Evolutionary conservation across 2,113 vertebrate species (phyloP).

Genomic region (Toxotes jaculatrix): DNA sequence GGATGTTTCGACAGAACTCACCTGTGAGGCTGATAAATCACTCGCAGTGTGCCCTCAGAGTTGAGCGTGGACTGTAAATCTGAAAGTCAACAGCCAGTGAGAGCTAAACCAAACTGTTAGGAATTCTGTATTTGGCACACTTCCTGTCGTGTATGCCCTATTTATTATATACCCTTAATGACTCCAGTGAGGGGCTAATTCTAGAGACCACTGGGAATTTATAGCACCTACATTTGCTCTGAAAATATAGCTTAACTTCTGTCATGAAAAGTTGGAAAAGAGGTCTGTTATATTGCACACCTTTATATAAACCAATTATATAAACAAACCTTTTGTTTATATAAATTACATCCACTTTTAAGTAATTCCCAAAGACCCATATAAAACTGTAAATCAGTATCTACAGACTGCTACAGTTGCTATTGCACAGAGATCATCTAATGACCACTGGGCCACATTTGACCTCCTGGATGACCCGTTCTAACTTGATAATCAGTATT

Average conservation of each 20-base stretch:
- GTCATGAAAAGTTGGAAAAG: conserved; percentile 48
- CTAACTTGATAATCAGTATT: conserved; percentile 54
- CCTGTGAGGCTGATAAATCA: conserved; percentile 81
- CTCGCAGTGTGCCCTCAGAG: conserved; percentile 62
- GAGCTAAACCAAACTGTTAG: conserved; percentile 71
- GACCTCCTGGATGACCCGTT: conserved; percentile 58
- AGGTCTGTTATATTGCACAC: conserved; percentile 29
- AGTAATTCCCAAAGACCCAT: conserved; percentile 37
- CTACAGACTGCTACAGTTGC: conserved; percentile 10
- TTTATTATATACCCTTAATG: conserved; percentile 73
- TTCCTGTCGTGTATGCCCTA: conserved; percentile 73
- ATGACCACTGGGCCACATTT: conserved; percentile 70
- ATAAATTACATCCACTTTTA: conserved; percentile 51
- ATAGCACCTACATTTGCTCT: conserved; percentile 51
- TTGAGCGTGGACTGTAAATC: conserved; percentile 81
- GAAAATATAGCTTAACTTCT: conserved; percentile 66
- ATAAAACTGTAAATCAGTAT: conserved; percentile 65
- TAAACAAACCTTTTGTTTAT: conserved; percentile 47
- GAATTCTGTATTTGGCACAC: conserved; percentile 72
- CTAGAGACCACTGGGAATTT: conserved; percentile 53
- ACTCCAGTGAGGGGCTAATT: conserved; percentile 64
- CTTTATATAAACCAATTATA: not conserved
- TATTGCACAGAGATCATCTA: conserved; percentile 66
- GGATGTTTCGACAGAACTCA: conserved; percentile 79
- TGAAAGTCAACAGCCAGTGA: conserved; percentile 81